Evolutionary conservation across 2,797 vertebrate species (phyloP).

Genomic region (Labeo calbasu): DNA sequence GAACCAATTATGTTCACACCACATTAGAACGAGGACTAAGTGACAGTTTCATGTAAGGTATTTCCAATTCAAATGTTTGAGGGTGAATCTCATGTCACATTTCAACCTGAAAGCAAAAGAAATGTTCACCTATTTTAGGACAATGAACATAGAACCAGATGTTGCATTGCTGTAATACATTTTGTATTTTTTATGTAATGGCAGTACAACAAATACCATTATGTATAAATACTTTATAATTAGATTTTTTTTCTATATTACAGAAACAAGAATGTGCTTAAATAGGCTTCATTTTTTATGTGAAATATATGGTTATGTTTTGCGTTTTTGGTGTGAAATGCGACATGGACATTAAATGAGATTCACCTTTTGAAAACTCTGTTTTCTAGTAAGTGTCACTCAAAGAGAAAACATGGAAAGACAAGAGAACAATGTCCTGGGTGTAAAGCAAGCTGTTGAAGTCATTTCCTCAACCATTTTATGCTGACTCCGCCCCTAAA

Average conservation of each 20-base stretch:
- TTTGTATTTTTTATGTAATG: too few species aligned
- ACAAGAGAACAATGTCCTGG: not conserved
- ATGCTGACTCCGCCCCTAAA: not conserved
- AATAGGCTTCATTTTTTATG: not conserved
- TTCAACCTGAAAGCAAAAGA: not conserved
- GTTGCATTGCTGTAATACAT: too few species aligned
- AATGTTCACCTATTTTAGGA: too few species aligned
- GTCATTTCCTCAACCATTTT: conserved; percentile 1
- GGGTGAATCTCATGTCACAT: not conserved
- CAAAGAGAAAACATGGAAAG: not conserved
- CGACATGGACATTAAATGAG: not conserved
- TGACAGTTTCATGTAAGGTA: not conserved
- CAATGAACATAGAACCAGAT: too few species aligned
- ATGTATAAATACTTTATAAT: not conserved
- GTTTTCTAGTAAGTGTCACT: conserved; percentile 31
- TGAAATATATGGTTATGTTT: not conserved
- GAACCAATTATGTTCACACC: not conserved
- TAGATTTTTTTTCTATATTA: not conserved
- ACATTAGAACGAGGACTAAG: not conserved
- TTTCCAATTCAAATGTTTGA: not conserved
- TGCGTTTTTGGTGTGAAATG: not conserved
- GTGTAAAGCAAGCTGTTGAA: conserved; percentile 5
- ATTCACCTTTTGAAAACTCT: not conserved
- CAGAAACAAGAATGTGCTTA: not conserved
- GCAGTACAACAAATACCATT: not conserved